Evolutionary conservation across 2,888 invertebrate species (phyloP).

Genomic region (Hedya salicella): DNA sequence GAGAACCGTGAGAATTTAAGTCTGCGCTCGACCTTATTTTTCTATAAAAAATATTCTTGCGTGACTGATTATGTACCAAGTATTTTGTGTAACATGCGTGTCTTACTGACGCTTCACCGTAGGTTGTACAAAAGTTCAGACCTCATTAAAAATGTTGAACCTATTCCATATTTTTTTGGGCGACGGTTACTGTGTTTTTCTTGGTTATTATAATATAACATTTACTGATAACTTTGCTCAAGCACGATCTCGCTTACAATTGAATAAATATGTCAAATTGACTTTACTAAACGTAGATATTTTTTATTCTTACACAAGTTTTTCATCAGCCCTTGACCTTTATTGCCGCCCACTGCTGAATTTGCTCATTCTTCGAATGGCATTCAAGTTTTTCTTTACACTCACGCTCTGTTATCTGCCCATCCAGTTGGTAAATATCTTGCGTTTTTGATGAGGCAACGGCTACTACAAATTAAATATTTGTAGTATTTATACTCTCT

Average conservation of each 20-base stretch:
- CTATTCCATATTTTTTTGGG: too few relatives aligned
- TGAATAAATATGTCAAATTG: too few relatives aligned
- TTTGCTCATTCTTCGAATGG: background rate
- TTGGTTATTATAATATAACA: background rate
- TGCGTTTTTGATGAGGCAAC: too few relatives aligned
- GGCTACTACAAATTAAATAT: too few relatives aligned
- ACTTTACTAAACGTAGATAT: too few relatives aligned
- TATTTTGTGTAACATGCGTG: conserved; percentile 8
- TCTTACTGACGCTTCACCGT: background rate
- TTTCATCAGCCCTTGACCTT: background rate
- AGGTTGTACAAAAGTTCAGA: background rate
- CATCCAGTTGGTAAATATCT: background rate
- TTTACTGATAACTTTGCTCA: background rate
- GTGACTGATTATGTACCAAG: background rate
- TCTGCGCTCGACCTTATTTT: background rate
- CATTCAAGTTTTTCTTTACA: background rate
- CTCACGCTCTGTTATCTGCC: background rate
- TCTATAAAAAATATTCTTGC: background rate
- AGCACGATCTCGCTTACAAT: background rate
- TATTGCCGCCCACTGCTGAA: background rate
- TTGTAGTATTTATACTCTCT: too few relatives aligned
- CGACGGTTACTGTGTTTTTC: background rate
- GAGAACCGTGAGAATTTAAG: background rate
- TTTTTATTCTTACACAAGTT: too few relatives aligned
- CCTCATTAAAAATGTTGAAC: conserved; percentile 14